phyloP scores from a whole-genome alignment of 2,113 vertebrate species.

The Hymenochirus boettgeri region DNA sequence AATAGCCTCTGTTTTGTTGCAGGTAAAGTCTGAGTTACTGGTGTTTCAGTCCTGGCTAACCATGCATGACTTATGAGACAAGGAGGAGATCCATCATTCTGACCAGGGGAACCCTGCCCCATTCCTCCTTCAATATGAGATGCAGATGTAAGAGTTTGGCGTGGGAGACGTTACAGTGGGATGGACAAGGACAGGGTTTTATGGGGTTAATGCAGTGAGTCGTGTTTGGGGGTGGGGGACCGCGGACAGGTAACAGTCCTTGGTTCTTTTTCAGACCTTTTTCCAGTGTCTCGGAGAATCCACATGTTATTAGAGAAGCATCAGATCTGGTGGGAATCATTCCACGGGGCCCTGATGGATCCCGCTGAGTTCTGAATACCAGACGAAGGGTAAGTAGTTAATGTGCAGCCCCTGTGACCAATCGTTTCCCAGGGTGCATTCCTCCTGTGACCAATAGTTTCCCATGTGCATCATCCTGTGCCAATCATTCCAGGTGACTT shows the following conservation, averaged over 20 bases:
- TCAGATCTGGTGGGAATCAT: slow-evolving; percentile 87
- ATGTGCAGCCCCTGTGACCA: no score
- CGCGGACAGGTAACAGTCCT: slow-evolving; percentile 11
- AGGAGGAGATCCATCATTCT: slow-evolving; percentile 79
- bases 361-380: slow-evolving; percentile 77
- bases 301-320: slow-evolving; percentile 82
- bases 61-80: slow-evolving; percentile 83
- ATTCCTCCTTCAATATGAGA: slow-evolving; percentile 87
- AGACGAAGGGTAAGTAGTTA: slow-evolving; percentile 70
- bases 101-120: slow-evolving; percentile 90
- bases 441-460: no score
- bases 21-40: slow-evolving; percentile 96
- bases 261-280: slow-evolving; percentile 61
- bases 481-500: no score
- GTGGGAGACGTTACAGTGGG: no score
- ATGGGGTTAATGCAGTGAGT: no score
- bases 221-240: no score
- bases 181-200: no score
- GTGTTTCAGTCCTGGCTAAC: slow-evolving; percentile 94
- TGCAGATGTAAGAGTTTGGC: slow-evolving; percentile 94
- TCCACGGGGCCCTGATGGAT: slow-evolving; percentile 79
- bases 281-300: slow-evolving; percentile 78
- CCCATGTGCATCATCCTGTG: no score
- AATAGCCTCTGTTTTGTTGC: neutral
- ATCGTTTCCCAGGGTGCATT: no score